A percentile compares a stretch with the other conserved stretches of the same genome.
phyloP scores from a whole-genome alignment of 92 coral and sea anemone species.

The Parazoanthus swiftii region DNA sequence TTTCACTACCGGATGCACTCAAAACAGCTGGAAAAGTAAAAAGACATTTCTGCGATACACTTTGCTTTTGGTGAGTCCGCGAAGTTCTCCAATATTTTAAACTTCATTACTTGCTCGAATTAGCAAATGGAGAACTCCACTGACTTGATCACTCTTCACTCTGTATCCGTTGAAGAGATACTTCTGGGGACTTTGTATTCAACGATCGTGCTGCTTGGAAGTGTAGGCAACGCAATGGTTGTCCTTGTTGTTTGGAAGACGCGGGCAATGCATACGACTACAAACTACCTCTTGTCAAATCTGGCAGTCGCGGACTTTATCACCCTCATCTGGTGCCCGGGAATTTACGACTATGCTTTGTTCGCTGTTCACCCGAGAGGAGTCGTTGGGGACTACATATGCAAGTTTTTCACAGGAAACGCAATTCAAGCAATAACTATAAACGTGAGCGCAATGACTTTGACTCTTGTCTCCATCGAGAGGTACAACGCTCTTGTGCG shows the following conservation, averaged over 20 bases:
- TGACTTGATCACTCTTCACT: background rate
- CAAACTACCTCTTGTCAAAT: constrained; percentile 6
- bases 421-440: background rate
- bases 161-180: background rate
- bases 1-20: background rate
- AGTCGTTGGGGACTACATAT: background rate
- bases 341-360: background rate
- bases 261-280: background rate
- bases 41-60: no score
- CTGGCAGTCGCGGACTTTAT: background rate
- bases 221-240: background rate
- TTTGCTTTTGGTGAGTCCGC: background rate
- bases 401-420: constrained; percentile 1
- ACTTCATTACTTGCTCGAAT: background rate
- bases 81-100: background rate
- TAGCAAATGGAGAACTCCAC: background rate
- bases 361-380: background rate
- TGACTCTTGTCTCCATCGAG: background rate
- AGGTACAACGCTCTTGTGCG: background rate
- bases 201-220: background rate
- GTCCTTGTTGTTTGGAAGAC: constrained; percentile 1
- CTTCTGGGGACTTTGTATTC: background rate
- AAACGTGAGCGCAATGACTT: background rate
- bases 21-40: background rate
- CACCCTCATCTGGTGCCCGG: background rate